phyloP scores from a whole-genome alignment of 2,797 vertebrate genomes.

The Accipiter badius region DNA sequence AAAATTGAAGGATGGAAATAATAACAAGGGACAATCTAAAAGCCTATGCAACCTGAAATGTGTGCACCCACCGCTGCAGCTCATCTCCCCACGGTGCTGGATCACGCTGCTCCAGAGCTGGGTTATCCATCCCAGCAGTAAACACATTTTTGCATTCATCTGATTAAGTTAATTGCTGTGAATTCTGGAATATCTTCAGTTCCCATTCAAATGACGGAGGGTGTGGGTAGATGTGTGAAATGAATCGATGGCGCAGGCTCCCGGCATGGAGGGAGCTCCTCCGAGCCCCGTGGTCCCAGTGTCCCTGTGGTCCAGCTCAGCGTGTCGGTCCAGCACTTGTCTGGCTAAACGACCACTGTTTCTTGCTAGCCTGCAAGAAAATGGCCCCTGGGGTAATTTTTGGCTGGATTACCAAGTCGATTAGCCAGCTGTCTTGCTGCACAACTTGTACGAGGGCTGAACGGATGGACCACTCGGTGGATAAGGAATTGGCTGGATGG shows the following conservation, averaged over 20 bases:
- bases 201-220: not conserved
- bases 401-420: accelerated
- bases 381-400: not conserved
- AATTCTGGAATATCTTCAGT: not conserved
- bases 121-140: not conserved
- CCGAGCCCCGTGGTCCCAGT: accelerated
- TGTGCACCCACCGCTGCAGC: not conserved
- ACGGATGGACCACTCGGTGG: no score
- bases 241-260: not conserved
- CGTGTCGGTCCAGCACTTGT: not conserved
- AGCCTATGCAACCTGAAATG: not conserved
- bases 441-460: not conserved
- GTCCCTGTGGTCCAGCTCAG: not conserved
- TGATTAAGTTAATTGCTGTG: not conserved
- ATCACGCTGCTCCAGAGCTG: not conserved
- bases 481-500: no score
- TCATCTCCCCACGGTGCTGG: not conserved
- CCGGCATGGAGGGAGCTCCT: not conserved
- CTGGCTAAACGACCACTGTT: not conserved
- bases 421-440: not conserved
- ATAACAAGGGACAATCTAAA: not conserved
- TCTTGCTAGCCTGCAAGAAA: not conserved
- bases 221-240: not conserved
- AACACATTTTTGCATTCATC: not conserved
- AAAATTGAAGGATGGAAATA: not conserved